phyloP scores from a whole-genome alignment of 2,797 vertebrate species.

The Gymnothorax javanicus region DNA sequence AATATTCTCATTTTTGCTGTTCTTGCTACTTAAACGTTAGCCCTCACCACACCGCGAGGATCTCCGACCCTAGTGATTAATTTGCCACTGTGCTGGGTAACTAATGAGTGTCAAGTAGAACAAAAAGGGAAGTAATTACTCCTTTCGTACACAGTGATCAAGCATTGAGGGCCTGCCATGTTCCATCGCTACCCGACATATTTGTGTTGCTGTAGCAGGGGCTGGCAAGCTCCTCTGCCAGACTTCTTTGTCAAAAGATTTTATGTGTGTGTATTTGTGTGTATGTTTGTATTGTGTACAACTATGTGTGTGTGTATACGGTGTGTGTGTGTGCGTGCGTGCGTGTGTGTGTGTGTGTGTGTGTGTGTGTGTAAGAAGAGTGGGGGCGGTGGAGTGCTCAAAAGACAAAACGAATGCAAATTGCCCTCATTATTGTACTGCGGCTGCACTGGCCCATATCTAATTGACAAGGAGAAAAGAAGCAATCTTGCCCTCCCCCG shows the following conservation, averaged over 20 bases:
- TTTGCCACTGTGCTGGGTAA: conserved; percentile 50
- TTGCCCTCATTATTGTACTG: conserved; percentile 4
- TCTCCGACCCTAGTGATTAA: conserved; percentile 46
- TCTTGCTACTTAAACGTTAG: conserved; percentile 30
- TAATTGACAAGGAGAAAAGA: background rate
- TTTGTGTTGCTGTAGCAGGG: conserved; percentile 42
- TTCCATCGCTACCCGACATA: conserved; percentile 42
- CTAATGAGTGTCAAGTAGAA: conserved; percentile 49
- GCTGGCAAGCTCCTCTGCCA: conserved; percentile 24
- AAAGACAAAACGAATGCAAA: conserved; percentile 31
- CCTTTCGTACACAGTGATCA: conserved; percentile 47
- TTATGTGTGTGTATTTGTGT: background rate
- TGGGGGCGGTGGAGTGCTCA: conserved; percentile 15
- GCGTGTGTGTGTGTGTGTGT: background rate
- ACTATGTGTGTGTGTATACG: background rate
- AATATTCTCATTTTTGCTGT: conserved; percentile 1
- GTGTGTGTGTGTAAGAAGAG: background rate
- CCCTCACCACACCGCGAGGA: conserved; percentile 34
- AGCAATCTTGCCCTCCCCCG: background rate
- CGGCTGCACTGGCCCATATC: background rate
- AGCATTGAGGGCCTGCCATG: conserved; percentile 54
- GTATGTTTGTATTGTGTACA: background rate
- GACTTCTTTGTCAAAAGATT: background rate
- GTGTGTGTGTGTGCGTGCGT: too few relatives aligned
- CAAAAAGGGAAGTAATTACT: conserved; percentile 49